Base-by-base conservation (phyloP, 2,797 vertebrate genomes). In the Scolopax rusticola region DNA sequence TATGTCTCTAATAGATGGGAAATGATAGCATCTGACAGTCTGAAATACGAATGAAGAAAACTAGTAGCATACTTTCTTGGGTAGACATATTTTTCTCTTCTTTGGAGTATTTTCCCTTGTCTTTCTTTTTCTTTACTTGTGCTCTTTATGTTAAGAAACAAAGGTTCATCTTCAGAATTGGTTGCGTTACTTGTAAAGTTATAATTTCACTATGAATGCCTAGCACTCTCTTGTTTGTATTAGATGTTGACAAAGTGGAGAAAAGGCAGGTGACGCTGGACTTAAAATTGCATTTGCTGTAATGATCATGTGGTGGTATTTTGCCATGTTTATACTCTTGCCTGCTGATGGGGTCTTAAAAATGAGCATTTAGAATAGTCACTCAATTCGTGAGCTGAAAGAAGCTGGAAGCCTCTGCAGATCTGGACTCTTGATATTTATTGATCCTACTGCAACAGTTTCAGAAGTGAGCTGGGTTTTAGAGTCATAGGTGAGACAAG, bases 171-270 rank as follows among this genome's bases (percentile, higher is more conserved):
- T 76, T 70, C 67, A 79, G 69, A 33, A 11, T 45, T 2, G 1
- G 33, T 11, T 36, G 19, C n/a, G 1, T 30, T 69, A 18, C 28
- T 51, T 48, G 9, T 43, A 8, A 18, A 65, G 63, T 40, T 63
- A 4, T 2, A 5, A 0, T 40, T 82, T 51, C 41, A 0, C 21
- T 17, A 1, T 0, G 41, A 21, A 53, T 86, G 33, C 33, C 61
- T 65, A 17, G 48, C 33, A 12, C 36, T 59, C 5, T 54, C n/a
- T 6, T 45, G 48, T 67, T 50, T 13, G 15, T 54, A 5, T 16
- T 45, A 25, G 65, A 6, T 19, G 59, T 48, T 74, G 67, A 70
- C 33, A 28, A 33, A 36, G 23, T 4, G 4, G 25, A 73, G 40
- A 28, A 51, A 57, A 76, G 51, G 51, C 65, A 86, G 74, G 28